These are phyloP conservation scores for Pseudorectes ferrugineus DNA, from an alignment of 2,113 vertebrate species.

Conservation along the genomic window DNA sequence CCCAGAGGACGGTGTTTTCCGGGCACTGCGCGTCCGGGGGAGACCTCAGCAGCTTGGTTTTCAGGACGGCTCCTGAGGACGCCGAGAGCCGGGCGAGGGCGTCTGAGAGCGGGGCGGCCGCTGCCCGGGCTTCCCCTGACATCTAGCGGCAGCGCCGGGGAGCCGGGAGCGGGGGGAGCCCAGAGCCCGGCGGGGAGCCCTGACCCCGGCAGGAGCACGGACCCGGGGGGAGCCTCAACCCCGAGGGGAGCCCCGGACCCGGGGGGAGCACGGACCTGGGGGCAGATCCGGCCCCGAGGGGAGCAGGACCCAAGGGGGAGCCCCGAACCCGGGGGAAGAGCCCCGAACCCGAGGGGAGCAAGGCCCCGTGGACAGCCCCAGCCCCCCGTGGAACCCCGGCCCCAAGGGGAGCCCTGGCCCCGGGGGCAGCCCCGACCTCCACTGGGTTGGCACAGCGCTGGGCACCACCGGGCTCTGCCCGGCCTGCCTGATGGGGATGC, in stretches of 20 bases:
- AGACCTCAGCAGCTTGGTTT: constrained; percentile 65
- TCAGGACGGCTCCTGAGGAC: constrained; percentile 79
- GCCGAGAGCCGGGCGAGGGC: not conserved
- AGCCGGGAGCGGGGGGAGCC: too few relatives aligned
- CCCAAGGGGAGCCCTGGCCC: not conserved
- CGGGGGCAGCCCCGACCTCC: too few relatives aligned
- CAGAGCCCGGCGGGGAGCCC: not conserved
- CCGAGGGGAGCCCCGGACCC: not conserved
- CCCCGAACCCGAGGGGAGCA: too few relatives aligned
- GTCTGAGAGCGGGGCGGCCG: not conserved
- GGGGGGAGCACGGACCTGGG: too few relatives aligned
- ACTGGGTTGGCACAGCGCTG: not conserved
- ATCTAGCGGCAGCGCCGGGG: constrained; percentile 36
- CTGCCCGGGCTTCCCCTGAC: constrained; percentile 31
- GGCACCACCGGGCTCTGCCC: not conserved
- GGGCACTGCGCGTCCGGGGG: constrained; percentile 67
- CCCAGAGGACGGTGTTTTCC: constrained; percentile 78
- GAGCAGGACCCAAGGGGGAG: not conserved
- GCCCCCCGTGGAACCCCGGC: too few relatives aligned
- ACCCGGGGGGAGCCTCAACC: not conserved
- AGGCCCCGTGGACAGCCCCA: rapidly evolving
- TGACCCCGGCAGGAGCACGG: not conserved
- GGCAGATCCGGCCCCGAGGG: not conserved
- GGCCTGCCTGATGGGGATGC: rapidly evolving
- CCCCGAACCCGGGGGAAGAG: not conserved